Percentiles rank a stretch among this genome's conserved stretches.
phyloP scores from a whole-genome alignment of 2,888 invertebrate genomes.

The Andrena trimmerana region DNA sequence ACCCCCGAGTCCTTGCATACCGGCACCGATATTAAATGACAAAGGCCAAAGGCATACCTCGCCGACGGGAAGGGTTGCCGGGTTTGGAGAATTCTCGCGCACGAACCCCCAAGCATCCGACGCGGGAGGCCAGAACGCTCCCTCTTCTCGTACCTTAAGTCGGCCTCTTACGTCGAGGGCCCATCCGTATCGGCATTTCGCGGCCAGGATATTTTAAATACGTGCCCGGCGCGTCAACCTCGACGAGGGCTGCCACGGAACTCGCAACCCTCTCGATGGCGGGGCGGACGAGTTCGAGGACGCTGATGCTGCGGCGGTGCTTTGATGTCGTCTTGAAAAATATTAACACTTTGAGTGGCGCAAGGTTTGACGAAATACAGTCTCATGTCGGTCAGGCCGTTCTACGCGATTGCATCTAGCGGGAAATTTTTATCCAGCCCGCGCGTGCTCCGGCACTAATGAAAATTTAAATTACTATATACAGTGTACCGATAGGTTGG shows the following conservation, averaged over 20 bases:
- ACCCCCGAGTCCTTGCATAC: slow-evolving; percentile 81
- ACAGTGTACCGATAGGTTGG: no score
- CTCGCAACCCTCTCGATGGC: slow-evolving; percentile 68
- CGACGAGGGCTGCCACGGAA: slow-evolving; percentile 41
- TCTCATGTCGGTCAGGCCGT: no score
- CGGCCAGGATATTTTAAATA: slow-evolving; percentile 84
- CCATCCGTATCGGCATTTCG: slow-evolving; percentile 83
- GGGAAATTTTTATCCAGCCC: no score
- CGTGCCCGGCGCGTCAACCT: slow-evolving; percentile 59
- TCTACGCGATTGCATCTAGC: no score
- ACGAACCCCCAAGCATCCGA: slow-evolving; percentile 79
- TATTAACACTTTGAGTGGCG: slow-evolving; percentile 65
- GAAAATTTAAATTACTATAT: no score
- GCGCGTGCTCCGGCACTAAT: no score
- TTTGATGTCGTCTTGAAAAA: slow-evolving; percentile 83
- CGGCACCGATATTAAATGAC: slow-evolving; percentile 85
- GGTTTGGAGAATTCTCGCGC: slow-evolving; percentile 81
- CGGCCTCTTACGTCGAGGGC: slow-evolving; percentile 72
- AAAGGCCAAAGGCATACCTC: slow-evolving; percentile 85
- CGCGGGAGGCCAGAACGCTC: slow-evolving; percentile 65
- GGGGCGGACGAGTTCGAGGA: slow-evolving; percentile 82
- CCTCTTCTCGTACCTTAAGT: slow-evolving; percentile 66
- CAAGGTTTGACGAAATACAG: no score
- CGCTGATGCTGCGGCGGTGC: slow-evolving; percentile 66
- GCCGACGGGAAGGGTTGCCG: slow-evolving; percentile 75